Conservation (phyloP, 1,140 invertebrate species). For the Aphis craccivora region DNA sequence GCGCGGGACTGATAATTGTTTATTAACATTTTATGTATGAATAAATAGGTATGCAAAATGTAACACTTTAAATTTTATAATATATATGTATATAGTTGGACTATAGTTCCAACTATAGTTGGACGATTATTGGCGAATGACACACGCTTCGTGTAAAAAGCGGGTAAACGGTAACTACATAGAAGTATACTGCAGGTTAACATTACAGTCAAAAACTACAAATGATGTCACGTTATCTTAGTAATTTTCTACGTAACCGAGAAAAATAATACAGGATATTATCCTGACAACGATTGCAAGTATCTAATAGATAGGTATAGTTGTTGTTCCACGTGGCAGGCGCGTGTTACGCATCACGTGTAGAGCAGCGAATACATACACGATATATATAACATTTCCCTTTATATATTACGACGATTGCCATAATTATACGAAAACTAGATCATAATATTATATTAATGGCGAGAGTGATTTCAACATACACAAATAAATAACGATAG, state of each 20-base stretch:
- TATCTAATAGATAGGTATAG: neutral
- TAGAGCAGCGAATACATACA: neutral
- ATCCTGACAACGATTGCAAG: neutral
- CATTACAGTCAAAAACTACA: neutral
- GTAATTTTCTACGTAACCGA: conserved; percentile 3
- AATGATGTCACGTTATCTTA: neutral
- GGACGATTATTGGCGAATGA: neutral
- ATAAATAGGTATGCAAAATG: neutral
- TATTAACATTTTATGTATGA: too few species aligned
- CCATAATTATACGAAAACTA: neutral
- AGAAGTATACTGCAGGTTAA: neutral
- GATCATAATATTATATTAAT: neutral
- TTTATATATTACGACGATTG: neutral
- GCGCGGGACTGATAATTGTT: neutral
- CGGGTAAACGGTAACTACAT: neutral
- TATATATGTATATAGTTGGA: too few species aligned
- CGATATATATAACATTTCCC: neutral
- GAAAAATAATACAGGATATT: neutral
- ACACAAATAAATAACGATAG: neutral
- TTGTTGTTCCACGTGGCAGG: neutral
- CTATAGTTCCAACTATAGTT: too few species aligned
- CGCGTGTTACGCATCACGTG: neutral
- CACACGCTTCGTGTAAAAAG: neutral
- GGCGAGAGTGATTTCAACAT: neutral
- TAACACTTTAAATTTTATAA: neutral